Percentiles rank a stretch among this genome's conserved stretches.
These are phyloP conservation scores for Hemithea aestivaria DNA, from an alignment of 2,888 invertebrate species.

Conservation along the genomic window DNA sequence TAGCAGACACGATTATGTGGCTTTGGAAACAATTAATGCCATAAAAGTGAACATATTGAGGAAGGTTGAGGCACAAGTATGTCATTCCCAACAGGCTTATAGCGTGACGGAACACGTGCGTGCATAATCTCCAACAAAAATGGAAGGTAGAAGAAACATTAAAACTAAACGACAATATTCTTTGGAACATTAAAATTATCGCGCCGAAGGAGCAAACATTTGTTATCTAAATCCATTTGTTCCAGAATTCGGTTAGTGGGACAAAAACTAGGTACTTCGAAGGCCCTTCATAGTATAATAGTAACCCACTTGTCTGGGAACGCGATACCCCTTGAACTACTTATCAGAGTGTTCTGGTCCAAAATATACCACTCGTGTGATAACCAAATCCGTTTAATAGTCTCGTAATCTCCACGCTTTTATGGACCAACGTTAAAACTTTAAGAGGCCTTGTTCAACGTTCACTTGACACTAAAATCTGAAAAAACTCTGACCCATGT, in stretches of 20 bases:
- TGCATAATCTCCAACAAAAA: conserved; percentile 20
- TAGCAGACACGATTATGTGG: no score
- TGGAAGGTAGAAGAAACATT: conserved; percentile 16
- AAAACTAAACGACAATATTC: conserved; percentile 15
- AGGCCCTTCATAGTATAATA: conserved; percentile 53
- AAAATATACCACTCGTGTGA: conserved; percentile 34
- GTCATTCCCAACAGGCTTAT: conserved; percentile 19
- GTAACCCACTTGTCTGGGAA: conserved; percentile 60
- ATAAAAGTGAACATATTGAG: conserved; percentile 23
- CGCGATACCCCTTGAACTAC: conserved; percentile 65
- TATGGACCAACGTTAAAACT: conserved; percentile 14
- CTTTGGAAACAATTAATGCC: background rate
- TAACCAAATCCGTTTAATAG: conserved; percentile 30
- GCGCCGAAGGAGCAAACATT: conserved; percentile 23
- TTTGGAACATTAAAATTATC: conserved; percentile 26
- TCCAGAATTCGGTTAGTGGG: conserved; percentile 61
- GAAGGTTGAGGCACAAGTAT: conserved; percentile 29
- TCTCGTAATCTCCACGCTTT: conserved; percentile 23
- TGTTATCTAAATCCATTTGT: conserved; percentile 38
- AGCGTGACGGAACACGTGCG: conserved; percentile 24
- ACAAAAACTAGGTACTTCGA: conserved; percentile 58
- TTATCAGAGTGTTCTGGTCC: conserved; percentile 44
- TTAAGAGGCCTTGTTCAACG: conserved; percentile 9
- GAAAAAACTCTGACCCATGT: conserved; percentile 34
- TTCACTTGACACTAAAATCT: conserved; percentile 13